Conservation (phyloP, 2,113 vertebrate genomes). For the Pteropus alecto region DNA sequence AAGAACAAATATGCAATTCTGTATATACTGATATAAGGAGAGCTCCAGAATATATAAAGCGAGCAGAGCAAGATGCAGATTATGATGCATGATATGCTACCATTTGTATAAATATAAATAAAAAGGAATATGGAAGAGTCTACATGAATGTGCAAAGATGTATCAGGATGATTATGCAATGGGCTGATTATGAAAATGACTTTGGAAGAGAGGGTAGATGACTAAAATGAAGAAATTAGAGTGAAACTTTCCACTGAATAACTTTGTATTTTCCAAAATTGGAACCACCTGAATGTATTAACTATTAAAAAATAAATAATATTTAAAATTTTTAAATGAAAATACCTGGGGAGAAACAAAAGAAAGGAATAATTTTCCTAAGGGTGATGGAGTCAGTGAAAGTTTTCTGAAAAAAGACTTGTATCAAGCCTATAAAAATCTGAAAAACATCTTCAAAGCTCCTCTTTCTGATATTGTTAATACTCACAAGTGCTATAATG, state of each 20-base stretch:
- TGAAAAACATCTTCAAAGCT: background rate
- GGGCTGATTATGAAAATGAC: background rate
- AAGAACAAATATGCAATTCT: background rate
- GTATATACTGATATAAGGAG: background rate
- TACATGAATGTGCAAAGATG: background rate
- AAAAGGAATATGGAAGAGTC: background rate
- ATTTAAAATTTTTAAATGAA: background rate
- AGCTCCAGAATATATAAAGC: background rate
- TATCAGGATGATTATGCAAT: background rate
- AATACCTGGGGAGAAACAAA: background rate
- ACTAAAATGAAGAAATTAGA: background rate
- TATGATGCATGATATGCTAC: background rate
- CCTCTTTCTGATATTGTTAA: background rate
- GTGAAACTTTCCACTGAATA: background rate
- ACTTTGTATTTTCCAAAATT: background rate
- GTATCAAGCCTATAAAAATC: background rate
- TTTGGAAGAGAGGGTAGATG: background rate
- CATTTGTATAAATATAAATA: background rate
- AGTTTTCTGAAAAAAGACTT: background rate
- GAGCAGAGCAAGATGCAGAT: background rate
- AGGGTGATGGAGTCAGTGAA: background rate
- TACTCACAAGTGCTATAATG: background rate
- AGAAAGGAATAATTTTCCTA: background rate
- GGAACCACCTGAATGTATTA: background rate
- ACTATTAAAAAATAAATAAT: background rate